These are phyloP conservation scores for Zenarchopterus dispar DNA, from an alignment of 2,797 vertebrate species.

Conservation along the genomic window DNA sequence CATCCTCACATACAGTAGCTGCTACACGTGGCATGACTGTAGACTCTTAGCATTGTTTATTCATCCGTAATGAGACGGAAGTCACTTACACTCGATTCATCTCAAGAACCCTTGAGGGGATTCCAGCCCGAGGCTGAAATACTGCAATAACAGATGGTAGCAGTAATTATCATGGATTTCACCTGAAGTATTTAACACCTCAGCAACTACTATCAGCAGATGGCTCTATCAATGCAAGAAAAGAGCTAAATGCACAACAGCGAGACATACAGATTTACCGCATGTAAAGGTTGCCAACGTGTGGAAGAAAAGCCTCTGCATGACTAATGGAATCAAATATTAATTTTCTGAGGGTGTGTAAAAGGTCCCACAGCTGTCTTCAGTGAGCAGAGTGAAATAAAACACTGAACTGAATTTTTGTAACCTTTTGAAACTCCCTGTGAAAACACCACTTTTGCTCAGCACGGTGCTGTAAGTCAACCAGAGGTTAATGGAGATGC, in stretches of 20 bases:
- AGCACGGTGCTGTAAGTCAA: conserved; percentile 18
- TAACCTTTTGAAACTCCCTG: conserved; percentile 32
- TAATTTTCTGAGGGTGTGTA: neutral
- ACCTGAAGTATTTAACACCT: conserved; percentile 11
- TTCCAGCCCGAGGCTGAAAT: neutral
- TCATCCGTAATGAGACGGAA: neutral
- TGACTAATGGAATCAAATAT: conserved; percentile 23
- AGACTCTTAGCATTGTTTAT: neutral
- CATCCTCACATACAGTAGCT: neutral
- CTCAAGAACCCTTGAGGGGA: neutral
- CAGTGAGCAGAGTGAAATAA: conserved; percentile 6
- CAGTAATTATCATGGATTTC: neutral
- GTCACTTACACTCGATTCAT: neutral
- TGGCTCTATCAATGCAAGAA: conserved; percentile 9
- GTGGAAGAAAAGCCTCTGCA: neutral
- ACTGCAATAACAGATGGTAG: conserved; percentile 4
- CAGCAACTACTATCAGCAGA: conserved; percentile 1
- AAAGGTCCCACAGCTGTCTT: neutral
- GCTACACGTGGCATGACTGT: neutral
- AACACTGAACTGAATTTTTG: conserved; percentile 11
- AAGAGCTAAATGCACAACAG: neutral
- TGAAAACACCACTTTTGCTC: conserved; percentile 15
- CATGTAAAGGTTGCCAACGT: neutral
- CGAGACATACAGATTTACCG: neutral
- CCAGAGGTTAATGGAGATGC: conserved; percentile 38